These are phyloP conservation scores for Limanda limanda DNA, from an alignment of 2,113 vertebrate genomes.

Conservation along the genomic window DNA sequence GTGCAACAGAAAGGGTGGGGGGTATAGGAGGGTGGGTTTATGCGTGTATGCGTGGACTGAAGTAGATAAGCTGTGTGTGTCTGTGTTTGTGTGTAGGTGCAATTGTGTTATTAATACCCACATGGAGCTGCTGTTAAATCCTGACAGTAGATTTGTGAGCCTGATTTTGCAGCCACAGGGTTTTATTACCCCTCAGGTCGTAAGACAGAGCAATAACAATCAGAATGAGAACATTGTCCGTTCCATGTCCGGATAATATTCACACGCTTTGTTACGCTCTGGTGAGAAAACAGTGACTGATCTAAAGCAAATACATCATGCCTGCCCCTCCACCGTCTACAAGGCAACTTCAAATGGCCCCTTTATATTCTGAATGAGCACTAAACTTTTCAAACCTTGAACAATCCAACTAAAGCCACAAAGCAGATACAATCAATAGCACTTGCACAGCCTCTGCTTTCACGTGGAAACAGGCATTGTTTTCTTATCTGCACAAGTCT, in stretches of 20 bases:
- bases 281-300: slow-evolving; percentile 8
- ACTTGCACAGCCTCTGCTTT: slow-evolving; percentile 8
- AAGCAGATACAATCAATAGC: slow-evolving; percentile 29
- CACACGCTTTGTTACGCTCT: neutral
- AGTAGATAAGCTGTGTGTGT: neutral
- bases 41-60: neutral
- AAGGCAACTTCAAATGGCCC: slow-evolving; percentile 10
- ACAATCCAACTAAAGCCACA: slow-evolving; percentile 21
- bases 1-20: slow-evolving; percentile 27
- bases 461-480: slow-evolving; percentile 25
- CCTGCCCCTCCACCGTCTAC: neutral
- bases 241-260: slow-evolving; percentile 39
- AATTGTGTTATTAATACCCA: slow-evolving; percentile 15
- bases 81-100: slow-evolving; percentile 7
- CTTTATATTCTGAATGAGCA: slow-evolving; percentile 7
- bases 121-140: slow-evolving; percentile 6
- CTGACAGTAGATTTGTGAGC: slow-evolving; percentile 34
- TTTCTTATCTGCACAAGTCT: slow-evolving; percentile 1
- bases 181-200: slow-evolving; percentile 23
- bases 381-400: slow-evolving; percentile 44
- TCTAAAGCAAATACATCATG: slow-evolving; percentile 34
- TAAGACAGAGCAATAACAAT: slow-evolving; percentile 25
- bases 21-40: slow-evolving; percentile 24
- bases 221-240: slow-evolving; percentile 18
- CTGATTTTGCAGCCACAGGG: slow-evolving; percentile 23